Percentiles rank a stretch among this genome's conserved stretches.
These are phyloP conservation scores for Remorina albescens DNA, from an alignment of 2,797 vertebrate species.

Conservation along the genomic window DNA sequence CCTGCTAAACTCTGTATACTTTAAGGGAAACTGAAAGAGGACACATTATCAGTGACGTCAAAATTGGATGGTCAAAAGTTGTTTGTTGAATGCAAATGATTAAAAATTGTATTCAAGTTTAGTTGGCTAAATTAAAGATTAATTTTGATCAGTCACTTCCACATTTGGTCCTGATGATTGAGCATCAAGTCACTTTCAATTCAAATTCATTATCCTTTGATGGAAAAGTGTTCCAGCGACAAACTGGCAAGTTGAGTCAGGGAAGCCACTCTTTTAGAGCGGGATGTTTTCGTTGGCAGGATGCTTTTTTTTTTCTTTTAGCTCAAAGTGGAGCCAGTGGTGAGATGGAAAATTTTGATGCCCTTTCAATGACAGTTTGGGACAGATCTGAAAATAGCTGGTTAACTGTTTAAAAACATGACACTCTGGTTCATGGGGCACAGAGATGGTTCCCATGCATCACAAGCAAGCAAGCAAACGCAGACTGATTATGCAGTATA, in stretches of 20 bases:
- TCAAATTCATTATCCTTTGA: constrained; percentile 20
- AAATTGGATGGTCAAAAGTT: background rate
- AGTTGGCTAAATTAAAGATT: background rate
- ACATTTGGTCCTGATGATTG: background rate
- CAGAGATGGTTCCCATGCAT: constrained; percentile 51
- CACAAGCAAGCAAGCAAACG: constrained; percentile 8
- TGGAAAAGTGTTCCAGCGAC: constrained; percentile 16
- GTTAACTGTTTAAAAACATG: constrained; percentile 53
- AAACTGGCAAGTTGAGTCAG: constrained; percentile 24
- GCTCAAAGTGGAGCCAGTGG: constrained; percentile 32
- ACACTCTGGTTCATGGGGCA: constrained; percentile 48
- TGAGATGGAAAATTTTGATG: constrained; percentile 70
- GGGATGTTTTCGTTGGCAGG: constrained; percentile 55
- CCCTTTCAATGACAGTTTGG: constrained; percentile 72
- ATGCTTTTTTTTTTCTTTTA: constrained; percentile 15
- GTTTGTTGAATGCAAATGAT: too few relatives aligned
- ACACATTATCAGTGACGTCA: background rate
- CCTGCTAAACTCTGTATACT: background rate
- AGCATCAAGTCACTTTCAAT: constrained; percentile 5
- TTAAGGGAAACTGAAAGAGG: background rate
- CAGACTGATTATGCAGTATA: background rate
- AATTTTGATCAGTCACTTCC: constrained; percentile 1
- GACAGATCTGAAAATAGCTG: constrained; percentile 75
- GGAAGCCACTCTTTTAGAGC: constrained; percentile 27
- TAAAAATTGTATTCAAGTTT: background rate